phyloP scores from a whole-genome alignment of 2,888 invertebrate genomes.

The Perdita meconis region DNA sequence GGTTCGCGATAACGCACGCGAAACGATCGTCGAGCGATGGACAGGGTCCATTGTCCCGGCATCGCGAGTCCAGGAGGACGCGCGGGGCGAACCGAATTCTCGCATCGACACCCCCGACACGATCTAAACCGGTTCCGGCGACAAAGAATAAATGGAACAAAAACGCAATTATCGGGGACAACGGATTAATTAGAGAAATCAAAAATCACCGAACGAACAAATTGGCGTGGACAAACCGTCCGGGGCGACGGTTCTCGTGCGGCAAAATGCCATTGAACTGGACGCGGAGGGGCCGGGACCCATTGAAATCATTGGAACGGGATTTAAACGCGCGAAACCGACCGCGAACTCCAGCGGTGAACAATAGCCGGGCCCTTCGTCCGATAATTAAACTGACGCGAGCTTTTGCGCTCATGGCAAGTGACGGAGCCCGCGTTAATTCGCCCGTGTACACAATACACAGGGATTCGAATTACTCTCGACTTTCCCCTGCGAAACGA shows the following conservation, averaged over 20 bases:
- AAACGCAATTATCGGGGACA: constrained; percentile 56
- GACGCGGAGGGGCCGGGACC: constrained; percentile 18
- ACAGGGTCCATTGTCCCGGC: constrained; percentile 30
- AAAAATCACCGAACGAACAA: constrained; percentile 66
- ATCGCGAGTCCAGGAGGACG: constrained; percentile 8
- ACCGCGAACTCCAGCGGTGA: constrained; percentile 48
- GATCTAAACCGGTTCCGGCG: constrained; percentile 33
- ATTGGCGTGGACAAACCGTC: constrained; percentile 28
- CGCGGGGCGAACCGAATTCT: constrained; percentile 34
- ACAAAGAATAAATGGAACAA: constrained; percentile 57
- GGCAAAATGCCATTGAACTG: constrained; percentile 47
- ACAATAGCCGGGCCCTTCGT: constrained; percentile 69
- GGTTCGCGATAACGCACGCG: constrained; percentile 44
- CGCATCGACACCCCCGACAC: constrained; percentile 8
- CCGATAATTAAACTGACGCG: constrained; percentile 73
- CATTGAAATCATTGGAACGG: constrained; percentile 66
- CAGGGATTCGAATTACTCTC: constrained; percentile 40
- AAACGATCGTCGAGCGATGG: constrained; percentile 36
- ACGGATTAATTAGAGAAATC: constrained; percentile 62
- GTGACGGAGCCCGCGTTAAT: constrained; percentile 72
- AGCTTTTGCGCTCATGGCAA: constrained; percentile 68
- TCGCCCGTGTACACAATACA: constrained; percentile 52
- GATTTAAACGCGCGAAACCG: constrained; percentile 69
- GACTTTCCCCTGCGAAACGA: constrained; percentile 3
- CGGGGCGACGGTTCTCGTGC: constrained; percentile 28